phyloP scores from a whole-genome alignment of 2,113 vertebrate species.

The Charina bottae region DNA sequence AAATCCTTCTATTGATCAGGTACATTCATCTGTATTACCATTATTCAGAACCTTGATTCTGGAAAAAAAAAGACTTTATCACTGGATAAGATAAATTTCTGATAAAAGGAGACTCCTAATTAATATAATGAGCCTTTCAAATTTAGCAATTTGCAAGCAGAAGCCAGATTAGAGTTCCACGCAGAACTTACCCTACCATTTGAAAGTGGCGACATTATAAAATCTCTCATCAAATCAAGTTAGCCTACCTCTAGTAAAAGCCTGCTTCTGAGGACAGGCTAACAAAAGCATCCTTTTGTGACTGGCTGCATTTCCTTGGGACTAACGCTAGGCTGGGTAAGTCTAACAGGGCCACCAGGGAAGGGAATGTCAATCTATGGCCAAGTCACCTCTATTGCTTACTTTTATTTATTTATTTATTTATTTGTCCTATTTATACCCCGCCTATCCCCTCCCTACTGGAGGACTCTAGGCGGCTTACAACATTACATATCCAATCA shows the following conservation, averaged over 20 bases:
- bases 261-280: background rate
- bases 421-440: too few relatives aligned
- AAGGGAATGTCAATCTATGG: background rate
- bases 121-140: background rate
- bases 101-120: background rate
- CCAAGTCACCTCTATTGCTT: background rate
- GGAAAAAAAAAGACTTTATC: background rate
- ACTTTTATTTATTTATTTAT: too few relatives aligned
- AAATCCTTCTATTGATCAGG: background rate
- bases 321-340: background rate
- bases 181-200: background rate
- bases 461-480: too few relatives aligned
- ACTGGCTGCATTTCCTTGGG: background rate
- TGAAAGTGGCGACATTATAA: background rate
- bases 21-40: background rate
- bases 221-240: background rate
- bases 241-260: background rate
- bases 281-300: background rate
- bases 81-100: background rate
- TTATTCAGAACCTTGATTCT: background rate
- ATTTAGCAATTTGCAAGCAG: background rate
- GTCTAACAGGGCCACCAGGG: background rate
- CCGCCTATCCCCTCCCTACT: too few relatives aligned
- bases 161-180: background rate
- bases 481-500: too few relatives aligned